Evolutionary conservation across 2,888 invertebrate species (phyloP).

Genomic region (Autographa gamma): DNA sequence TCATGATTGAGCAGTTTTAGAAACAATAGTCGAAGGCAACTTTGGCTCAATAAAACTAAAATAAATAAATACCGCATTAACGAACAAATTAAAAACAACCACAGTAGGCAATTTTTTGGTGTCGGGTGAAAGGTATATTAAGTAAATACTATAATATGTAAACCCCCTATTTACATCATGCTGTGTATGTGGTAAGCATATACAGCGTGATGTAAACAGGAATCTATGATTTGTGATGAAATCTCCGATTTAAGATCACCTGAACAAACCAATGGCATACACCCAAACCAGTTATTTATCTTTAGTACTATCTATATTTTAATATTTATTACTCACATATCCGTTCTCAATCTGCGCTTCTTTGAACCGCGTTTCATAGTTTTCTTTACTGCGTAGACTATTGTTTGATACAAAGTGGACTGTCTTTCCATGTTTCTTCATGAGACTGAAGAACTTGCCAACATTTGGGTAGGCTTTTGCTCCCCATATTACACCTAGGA

Average conservation of each 20-base stretch:
- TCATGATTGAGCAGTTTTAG: too few species aligned
- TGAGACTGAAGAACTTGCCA: conserved; percentile 79
- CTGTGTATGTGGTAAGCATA: too few species aligned
- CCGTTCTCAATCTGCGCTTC: conserved; percentile 77
- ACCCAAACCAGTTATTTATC: neutral
- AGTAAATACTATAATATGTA: too few species aligned
- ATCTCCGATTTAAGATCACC: neutral
- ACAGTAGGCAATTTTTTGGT: too few species aligned
- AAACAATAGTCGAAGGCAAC: too few species aligned
- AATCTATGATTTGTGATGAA: neutral
- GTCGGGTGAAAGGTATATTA: too few species aligned
- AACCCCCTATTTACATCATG: too few species aligned
- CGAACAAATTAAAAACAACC: too few species aligned
- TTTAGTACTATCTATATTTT: neutral
- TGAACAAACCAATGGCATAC: neutral
- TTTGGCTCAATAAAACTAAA: too few species aligned
- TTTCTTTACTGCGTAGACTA: conserved; percentile 75
- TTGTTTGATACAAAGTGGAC: conserved; percentile 88
- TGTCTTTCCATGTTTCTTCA: conserved; percentile 84
- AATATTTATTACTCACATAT: conserved; percentile 69
- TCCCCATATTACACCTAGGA: conserved; percentile 87
- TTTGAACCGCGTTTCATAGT: conserved; percentile 73
- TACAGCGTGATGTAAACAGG: too few species aligned
- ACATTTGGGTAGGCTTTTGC: conserved; percentile 76
- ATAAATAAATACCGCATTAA: too few species aligned